Base-by-base conservation (phyloP, 1,140 invertebrate species). In the Argopecten irradians region DNA sequence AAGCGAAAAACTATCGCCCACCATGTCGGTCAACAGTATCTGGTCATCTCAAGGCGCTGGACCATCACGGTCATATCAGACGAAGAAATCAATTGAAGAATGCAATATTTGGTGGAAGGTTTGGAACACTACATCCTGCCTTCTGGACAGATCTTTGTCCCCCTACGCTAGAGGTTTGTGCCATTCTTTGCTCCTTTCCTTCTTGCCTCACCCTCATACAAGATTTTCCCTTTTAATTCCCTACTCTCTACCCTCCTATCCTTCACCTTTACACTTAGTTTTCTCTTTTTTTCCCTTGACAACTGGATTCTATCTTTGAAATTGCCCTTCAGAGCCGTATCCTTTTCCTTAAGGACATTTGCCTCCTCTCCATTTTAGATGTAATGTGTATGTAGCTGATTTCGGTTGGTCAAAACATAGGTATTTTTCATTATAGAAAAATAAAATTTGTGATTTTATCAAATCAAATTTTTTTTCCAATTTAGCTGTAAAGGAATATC, bases 21-120 rank as follows among this genome's bases (percentile, higher is more conserved):
- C 86, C 94, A 95, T 91, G 93, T 94, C 3, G 94, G 94, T 95
- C 33, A 95, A 95, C 93, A 95, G 91, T 86, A 90, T 95, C 32
- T 95, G 92, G 93, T 89, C 92, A 19, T n/a, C 90, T 95, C 34
- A 94, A 95, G 89, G 95, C 94, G 34, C 85, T 95, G 19, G 95
- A 95, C 87, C 85, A 93, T 84, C 90, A 94, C 92, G 93, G 93
- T 95, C 9, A 91, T 95, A 13, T 95, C 95, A 19, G 95, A 95
- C 92, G 95, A 95, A 88, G 95, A 95, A 90, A 95, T 95, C 55
- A 95, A 95, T 95, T 89, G 95, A 95, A 88, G 95, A 95, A 95
- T 93, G 93, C 95, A 9, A 83, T 92, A n/a, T 94, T 95, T 89
- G 90, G 91, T 43, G 93, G 93, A 14, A 85, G 86, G 36, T 95